Base-by-base conservation (phyloP, 2,888 invertebrate genomes). In the Epinotia ramella region DNA sequence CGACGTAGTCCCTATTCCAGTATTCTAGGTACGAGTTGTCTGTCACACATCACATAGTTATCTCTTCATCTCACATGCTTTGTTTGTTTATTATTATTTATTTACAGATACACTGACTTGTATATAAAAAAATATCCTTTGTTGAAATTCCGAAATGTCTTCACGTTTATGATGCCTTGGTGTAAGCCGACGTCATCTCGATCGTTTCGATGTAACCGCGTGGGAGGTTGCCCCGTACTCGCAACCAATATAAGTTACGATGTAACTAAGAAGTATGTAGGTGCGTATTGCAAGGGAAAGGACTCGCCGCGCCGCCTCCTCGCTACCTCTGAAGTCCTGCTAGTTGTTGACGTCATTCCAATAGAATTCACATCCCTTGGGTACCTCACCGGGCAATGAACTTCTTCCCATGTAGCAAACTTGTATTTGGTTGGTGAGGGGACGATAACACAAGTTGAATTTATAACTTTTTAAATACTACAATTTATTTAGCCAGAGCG, bases 311-410 rank as follows among this genome's bases (percentile, higher is more conserved):
- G 81, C 81, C 57, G 64, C 65, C 88, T 91, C 91, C 84, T 90
- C 72, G 56, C 59, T 69, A 76, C 77, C 83, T 90, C 87, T 95
- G 92, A 81, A 80, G 80, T 89, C 95, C 95, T 95, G 91, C 79
- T 95, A 92, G 88, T 92, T 95, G 93, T 95, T 95, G 95, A 95
- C 95, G 95, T 95, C 95, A 95, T 93, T 91, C 91, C 90, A 92
- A 93, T 90, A 89, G 91, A 91, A 89, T 89, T 87, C 88, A 89
- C 91, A 92, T 93, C 93, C 94, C 92, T 91, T 87, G 88, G 91
- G 92, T 91, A 91, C 92, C 94, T 87, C 92, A 67, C 84, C 86
- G 88, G 84, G 77, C 78, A 77, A 71, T 79, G 80, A 77, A 67
- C 76, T 67, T 64, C 73, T 57, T 73, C 64, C 75, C 66, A 71